Base-by-base conservation (phyloP, 2,797 vertebrate genomes). In the Gymnothorax reevesii region DNA sequence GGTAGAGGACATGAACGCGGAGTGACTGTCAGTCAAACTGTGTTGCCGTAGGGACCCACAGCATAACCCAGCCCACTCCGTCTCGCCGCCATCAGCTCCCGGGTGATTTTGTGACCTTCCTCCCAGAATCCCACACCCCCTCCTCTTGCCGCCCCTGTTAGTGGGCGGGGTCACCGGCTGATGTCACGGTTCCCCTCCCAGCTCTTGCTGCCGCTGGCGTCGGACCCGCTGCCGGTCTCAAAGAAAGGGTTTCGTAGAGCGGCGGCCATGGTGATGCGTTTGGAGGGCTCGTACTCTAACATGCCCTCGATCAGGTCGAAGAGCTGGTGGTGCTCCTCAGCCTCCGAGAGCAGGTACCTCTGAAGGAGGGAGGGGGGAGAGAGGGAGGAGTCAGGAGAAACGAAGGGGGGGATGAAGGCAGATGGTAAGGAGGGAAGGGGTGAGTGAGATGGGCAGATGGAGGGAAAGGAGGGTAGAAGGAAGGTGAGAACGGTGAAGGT, bases 231-330 rank as follows among this genome's bases (percentile, higher is more conserved):
- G 52, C 83, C 33, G 2, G 42, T 33, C 64, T 82, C 79, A 57
- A 99, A 98, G 95, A 99, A 99, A 0, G 97, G 96, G 52, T 99
- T 97, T 69, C 93, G 92, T 84, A 98, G 94, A 17, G 96, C 95
- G 49, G 97, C 96, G 0, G 95, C 93, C 49, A 98, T 95, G 57
- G 96, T 93, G 89, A 97, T 89, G 8, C 98, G 97, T 57, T 96
- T 96, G 59, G 96, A 94, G 0, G 98, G 97, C 86, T 99, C 98
- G 0, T 98, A 99, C 86, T 98, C 96, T 93, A 99, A 90, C 97
- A 98, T 97, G 89, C 90, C 94, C 93, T 98, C 97, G n/a, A 99
- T 92, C 89, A 99, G 95, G 89, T 97, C 94, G 25, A 99, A 98
- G 5, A 99, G 94, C 89, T 96, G 96, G 90, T 97, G 97, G 89